Evolutionary conservation across 2,797 vertebrate genomes (phyloP).

Genomic region (Halcyon leucocephala): DNA sequence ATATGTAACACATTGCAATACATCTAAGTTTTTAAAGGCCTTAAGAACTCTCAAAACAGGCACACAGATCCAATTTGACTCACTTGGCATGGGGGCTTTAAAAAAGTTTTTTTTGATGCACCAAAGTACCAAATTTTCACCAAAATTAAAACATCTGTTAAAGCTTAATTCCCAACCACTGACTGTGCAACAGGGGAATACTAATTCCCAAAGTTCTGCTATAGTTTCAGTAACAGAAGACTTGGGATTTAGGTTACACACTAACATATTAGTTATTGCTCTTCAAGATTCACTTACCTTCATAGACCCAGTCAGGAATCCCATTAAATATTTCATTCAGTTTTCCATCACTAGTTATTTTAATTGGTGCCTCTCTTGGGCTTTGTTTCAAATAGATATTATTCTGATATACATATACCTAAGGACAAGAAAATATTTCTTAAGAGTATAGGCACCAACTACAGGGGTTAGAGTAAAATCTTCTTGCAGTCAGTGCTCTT

Average conservation of each 20-base stretch:
- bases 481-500: background rate
- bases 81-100: background rate
- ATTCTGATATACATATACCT: conserved; percentile 91
- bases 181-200: background rate
- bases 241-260: background rate
- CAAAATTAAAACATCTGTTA: background rate
- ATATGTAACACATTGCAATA: background rate
- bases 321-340: conserved; percentile 93
- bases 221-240: background rate
- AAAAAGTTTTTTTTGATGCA: background rate
- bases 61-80: background rate
- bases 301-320: conserved; percentile 96
- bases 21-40: background rate
- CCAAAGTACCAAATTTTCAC: background rate
- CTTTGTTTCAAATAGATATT: conserved; percentile 88
- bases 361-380: conserved; percentile 78
- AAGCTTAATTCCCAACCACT: background rate
- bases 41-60: background rate
- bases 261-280: background rate
- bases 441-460: background rate
- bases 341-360: conserved; percentile 89
- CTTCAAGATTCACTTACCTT: conserved; percentile 82
- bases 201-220: background rate
- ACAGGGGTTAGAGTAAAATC: background rate
- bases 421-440: conserved; percentile 7